A percentile compares a stretch with the other conserved stretches of the same genome.
Conservation (phyloP, 2,797 vertebrate genomes). For the Knipowitschia caucasica region DNA sequence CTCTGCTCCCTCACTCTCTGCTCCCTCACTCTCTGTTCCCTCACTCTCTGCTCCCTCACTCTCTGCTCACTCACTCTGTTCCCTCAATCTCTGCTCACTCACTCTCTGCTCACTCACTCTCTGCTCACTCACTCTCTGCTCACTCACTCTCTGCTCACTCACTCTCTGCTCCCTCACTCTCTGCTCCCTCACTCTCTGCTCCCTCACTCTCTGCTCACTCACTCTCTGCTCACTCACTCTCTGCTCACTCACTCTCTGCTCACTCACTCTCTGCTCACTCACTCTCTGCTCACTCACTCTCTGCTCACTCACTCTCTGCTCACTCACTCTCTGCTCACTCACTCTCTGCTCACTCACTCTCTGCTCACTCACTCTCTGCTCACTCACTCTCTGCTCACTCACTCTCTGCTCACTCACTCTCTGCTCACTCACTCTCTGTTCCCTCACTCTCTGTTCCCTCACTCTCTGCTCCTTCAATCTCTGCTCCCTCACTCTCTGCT, state of each 20-base stretch:
- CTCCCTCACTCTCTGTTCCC: slow-evolving; percentile 23
- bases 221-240: slow-evolving; percentile 49
- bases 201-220: slow-evolving; percentile 37
- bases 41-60: slow-evolving; percentile 62
- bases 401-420: slow-evolving; percentile 47
- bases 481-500: slow-evolving; percentile 58
- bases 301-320: slow-evolving; percentile 50
- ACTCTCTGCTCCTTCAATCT: slow-evolving; percentile 43
- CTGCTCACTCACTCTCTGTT: slow-evolving; percentile 49
- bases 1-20: slow-evolving; percentile 49
- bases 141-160: slow-evolving; percentile 40
- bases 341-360: slow-evolving; percentile 59
- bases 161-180: slow-evolving; percentile 41
- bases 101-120: slow-evolving; percentile 47
- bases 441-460: slow-evolving; percentile 40
- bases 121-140: slow-evolving; percentile 49
- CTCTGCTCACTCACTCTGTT: slow-evolving; percentile 31
- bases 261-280: slow-evolving; percentile 64
- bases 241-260: slow-evolving; percentile 26
- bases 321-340: slow-evolving; percentile 28
- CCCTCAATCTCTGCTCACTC: slow-evolving; percentile 42
- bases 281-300: slow-evolving; percentile 22
- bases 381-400: slow-evolving; percentile 45
- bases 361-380: slow-evolving; percentile 34
- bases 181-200: slow-evolving; percentile 58